Evolutionary conservation across 1,140 invertebrate genomes (phyloP).

Genomic region (Hyphantria cunea): DNA sequence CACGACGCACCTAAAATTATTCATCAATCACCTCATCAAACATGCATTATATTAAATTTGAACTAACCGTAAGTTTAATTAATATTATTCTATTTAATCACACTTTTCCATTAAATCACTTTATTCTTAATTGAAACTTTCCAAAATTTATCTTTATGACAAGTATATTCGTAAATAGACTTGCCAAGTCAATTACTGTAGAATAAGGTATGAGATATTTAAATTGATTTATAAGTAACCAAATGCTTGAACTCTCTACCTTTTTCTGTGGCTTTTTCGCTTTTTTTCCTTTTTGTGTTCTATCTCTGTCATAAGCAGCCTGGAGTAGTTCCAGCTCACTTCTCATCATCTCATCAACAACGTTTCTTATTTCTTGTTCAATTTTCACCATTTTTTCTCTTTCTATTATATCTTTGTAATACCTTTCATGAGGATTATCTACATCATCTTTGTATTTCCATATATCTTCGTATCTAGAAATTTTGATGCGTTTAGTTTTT

Average conservation of each 20-base stretch:
- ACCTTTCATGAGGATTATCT: slow-evolving; percentile 82
- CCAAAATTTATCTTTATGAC: no score
- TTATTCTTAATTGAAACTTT: no score
- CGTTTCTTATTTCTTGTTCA: slow-evolving; percentile 91
- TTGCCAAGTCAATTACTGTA: no score
- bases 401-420: slow-evolving; percentile 92
- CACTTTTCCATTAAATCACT: no score
- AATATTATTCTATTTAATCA: no score
- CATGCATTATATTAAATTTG: no score
- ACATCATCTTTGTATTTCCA: slow-evolving; percentile 92
- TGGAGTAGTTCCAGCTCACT: slow-evolving; percentile 91
- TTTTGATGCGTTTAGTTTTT: slow-evolving; percentile 22
- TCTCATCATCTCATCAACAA: slow-evolving; percentile 93
- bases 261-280: slow-evolving; percentile 90
- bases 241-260: no score
- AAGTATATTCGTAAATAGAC: no score
- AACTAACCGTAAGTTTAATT: no score
- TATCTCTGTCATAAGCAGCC: slow-evolving; percentile 89
- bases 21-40: no score
- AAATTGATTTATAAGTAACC: no score
- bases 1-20: slow-evolving; percentile 88
- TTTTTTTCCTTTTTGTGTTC: slow-evolving; percentile 89
- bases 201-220: no score
- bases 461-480: slow-evolving; percentile 85
- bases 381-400: slow-evolving; percentile 91